Percentiles rank a stretch among this genome's conserved stretches.
phyloP scores from a whole-genome alignment of 2,888 invertebrate species.

The Cryptosula pallasiana region DNA sequence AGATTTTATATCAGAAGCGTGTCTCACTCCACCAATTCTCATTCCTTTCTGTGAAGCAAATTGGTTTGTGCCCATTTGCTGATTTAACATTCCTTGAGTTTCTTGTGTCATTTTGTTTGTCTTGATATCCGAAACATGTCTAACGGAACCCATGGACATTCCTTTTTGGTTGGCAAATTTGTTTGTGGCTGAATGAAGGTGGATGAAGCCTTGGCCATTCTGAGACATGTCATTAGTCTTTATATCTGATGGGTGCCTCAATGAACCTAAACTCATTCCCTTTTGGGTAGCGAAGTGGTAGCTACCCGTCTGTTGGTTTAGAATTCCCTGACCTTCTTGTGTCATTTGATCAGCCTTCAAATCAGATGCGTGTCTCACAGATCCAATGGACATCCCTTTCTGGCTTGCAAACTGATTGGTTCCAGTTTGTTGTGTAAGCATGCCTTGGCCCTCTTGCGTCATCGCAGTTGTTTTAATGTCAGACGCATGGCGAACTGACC shows the following conservation, averaged over 20 bases:
- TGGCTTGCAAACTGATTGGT: conserved; percentile 48
- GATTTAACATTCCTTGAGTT: conserved; percentile 26
- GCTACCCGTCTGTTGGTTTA: conserved; percentile 28
- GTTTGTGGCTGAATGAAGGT: conserved; percentile 28
- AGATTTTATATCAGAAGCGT: conserved; percentile 47
- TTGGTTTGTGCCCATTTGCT: neutral
- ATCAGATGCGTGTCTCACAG: conserved; percentile 38
- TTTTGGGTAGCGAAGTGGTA: conserved; percentile 27
- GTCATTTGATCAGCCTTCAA: conserved; percentile 30
- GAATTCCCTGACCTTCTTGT: conserved; percentile 26
- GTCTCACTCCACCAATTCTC: conserved; percentile 35
- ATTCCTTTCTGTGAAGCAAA: conserved; percentile 24
- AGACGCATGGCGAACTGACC: conserved; percentile 43
- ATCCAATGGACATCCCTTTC: conserved; percentile 45
- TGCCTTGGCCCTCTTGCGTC: conserved; percentile 36
- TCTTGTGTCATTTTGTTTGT: conserved; percentile 34
- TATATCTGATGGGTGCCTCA: neutral
- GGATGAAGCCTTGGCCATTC: conserved; percentile 26
- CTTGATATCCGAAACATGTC: conserved; percentile 32
- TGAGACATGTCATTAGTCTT: conserved; percentile 31
- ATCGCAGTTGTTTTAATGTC: conserved; percentile 48
- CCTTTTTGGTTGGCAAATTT: conserved; percentile 26
- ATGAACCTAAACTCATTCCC: conserved; percentile 35
- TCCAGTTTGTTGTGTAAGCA: conserved; percentile 47
- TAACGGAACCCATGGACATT: conserved; percentile 29